phyloP scores from a whole-genome alignment of 2,113 vertebrate species.

The Larimichthys crocea region DNA sequence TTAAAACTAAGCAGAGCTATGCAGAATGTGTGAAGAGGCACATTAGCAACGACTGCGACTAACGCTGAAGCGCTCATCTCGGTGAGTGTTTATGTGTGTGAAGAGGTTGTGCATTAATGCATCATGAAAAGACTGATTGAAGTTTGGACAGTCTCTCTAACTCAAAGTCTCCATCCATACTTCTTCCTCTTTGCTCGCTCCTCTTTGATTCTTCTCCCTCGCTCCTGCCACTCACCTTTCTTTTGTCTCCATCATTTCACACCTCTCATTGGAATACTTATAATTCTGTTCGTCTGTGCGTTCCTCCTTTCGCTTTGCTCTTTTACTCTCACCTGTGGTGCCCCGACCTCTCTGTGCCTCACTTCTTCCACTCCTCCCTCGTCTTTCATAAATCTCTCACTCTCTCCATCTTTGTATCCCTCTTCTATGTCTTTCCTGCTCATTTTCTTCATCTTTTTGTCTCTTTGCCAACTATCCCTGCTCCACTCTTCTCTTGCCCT shows the following conservation, averaged over 20 bases:
- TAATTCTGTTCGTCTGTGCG: slow-evolving; percentile 29
- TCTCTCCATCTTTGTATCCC: neutral
- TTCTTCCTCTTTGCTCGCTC: slow-evolving; percentile 20
- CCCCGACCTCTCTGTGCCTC: slow-evolving; percentile 28
- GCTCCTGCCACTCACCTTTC: slow-evolving; percentile 35
- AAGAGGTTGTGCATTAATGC: slow-evolving; percentile 28
- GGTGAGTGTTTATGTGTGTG: neutral
- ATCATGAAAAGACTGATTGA: slow-evolving; percentile 37
- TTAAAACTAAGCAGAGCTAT: slow-evolving; percentile 33
- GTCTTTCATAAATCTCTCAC: neutral
- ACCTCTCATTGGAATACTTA: slow-evolving; percentile 31
- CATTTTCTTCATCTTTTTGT: slow-evolving; percentile 21
- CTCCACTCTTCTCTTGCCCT: neutral
- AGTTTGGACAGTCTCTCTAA: slow-evolving; percentile 38
- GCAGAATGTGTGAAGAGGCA: slow-evolving; percentile 42
- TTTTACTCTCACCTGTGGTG: slow-evolving; percentile 34
- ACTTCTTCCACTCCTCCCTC: slow-evolving; percentile 24
- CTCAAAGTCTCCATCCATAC: slow-evolving; percentile 47
- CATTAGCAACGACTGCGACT: slow-evolving; percentile 42
- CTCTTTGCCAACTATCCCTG: slow-evolving; percentile 10
- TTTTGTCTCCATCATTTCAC: slow-evolving; percentile 33
- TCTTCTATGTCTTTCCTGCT: neutral
- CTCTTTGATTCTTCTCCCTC: neutral
- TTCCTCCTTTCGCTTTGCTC: slow-evolving; percentile 10
- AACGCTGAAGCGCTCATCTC: slow-evolving; percentile 41